Base-by-base conservation (phyloP, 2,797 vertebrate genomes). In the Leptoclinus maculatus region DNA sequence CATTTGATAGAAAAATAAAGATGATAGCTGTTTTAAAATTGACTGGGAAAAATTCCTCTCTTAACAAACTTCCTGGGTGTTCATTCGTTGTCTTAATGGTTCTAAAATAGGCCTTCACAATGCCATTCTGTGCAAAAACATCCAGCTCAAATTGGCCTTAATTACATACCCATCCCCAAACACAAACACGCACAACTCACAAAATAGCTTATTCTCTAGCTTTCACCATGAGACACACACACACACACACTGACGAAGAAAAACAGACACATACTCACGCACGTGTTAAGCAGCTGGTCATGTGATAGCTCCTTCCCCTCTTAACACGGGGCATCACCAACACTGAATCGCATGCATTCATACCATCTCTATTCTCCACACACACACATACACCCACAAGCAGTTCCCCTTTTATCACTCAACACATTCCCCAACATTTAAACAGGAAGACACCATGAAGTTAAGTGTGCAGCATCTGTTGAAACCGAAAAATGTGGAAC, bases 201-300 rank as follows among this genome's bases (percentile, higher is more conserved):
- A 64, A 79, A 82, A 73, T 71, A 70, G 71, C 64, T 79, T 79
- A 78, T 71, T 80, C 64, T 77, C 62, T 38, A 58, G 25, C 76
- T 59, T 59, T 70, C 59, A 49, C 64, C 65, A 74, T 47, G 27
- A 80, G 51, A 82, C 65, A 66, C 59, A 71, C 29, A 47, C 66
- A 82, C 63, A 56, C 54, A 80, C 41, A 83, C 25, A 80, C 34
- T 82, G 68, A 90, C 17, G 17, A 47, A 17, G 2, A 47, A 56
- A 29, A 32, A 57, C 54, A 57, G 32, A 53, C 56, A 72, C 60
- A 60, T 54, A 63, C 72, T 76, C 39, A 76, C 84, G 89, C 93
- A 94, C 80, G 82, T 94, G 93, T 82, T 87, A 56, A 75, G 70
- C 82, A 83, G 73, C 83, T 41, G 74, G 83, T 94, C 93, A 92